These are phyloP conservation scores for Lasius fuliginosus DNA, from an alignment of 2,888 invertebrate genomes.

Conservation along the genomic window DNA sequence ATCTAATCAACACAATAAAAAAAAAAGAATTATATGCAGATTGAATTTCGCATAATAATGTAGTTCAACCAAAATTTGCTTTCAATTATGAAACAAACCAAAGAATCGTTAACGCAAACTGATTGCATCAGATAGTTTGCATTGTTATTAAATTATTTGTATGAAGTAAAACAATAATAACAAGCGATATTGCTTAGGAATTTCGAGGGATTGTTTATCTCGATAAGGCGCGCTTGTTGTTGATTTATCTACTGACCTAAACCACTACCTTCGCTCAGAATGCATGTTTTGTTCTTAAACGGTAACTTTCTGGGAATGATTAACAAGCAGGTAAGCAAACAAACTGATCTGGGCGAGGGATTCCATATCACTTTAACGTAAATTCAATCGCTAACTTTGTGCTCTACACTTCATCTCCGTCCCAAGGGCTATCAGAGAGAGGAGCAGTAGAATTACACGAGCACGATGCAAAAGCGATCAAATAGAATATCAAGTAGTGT, in stretches of 20 bases:
- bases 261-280: slow-evolving; percentile 12
- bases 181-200: neutral
- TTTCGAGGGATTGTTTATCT: neutral
- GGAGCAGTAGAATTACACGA: neutral
- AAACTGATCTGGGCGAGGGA: slow-evolving; percentile 10
- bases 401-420: neutral
- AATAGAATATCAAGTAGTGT: neutral
- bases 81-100: slow-evolving; percentile 1
- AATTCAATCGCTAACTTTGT: slow-evolving; percentile 41
- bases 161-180: neutral
- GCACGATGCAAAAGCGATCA: neutral
- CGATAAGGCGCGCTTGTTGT: neutral
- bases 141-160: neutral
- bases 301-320: slow-evolving; percentile 50
- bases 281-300: slow-evolving; percentile 48
- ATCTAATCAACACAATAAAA: neutral
- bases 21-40: neutral
- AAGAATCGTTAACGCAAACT: slow-evolving; percentile 22
- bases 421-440: neutral
- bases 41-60: neutral
- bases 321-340: slow-evolving; percentile 57
- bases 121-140: slow-evolving; percentile 12
- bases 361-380: slow-evolving; percentile 21
- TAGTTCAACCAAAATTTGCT: neutral
- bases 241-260: slow-evolving; percentile 42